Evolutionary conservation across 2,113 vertebrate genomes (phyloP).

Genomic region (Semicossyphus pulcher): DNA sequence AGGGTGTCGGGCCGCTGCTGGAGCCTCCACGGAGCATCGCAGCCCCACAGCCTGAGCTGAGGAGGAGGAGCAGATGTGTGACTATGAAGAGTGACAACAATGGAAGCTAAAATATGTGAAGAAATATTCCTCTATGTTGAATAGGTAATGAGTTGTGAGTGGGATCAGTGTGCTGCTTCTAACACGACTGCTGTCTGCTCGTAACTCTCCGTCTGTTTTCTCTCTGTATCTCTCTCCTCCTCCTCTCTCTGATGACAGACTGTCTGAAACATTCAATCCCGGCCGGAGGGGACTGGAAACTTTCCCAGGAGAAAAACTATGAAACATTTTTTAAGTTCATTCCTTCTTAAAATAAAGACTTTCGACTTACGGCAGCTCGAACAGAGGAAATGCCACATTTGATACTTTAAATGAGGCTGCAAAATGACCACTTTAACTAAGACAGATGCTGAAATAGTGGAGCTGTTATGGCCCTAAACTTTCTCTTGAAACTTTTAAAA

Average conservation of each 20-base stretch:
- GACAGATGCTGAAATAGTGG: no score
- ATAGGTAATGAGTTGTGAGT: not conserved
- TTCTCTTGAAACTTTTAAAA: no score
- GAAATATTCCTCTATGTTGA: not conserved
- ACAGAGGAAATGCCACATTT: not conserved
- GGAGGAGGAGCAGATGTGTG: not conserved
- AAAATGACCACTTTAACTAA: no score
- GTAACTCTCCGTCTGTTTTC: not conserved
- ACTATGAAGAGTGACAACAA: no score
- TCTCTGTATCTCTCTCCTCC: not conserved
- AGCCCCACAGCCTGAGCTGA: constrained; percentile 51
- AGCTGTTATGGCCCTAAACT: no score
- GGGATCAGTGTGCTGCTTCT: not conserved
- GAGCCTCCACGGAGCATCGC: constrained; percentile 59
- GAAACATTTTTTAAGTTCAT: constrained; percentile 19
- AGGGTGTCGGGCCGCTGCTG: constrained; percentile 69
- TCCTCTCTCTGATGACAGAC: not conserved
- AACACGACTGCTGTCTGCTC: no score
- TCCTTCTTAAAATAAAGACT: constrained; percentile 15
- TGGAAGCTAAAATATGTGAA: no score
- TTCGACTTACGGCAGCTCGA: not conserved
- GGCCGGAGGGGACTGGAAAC: not conserved
- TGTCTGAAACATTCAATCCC: not conserved
- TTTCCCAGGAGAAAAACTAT: constrained; percentile 1
- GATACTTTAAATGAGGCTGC: not conserved